These are phyloP conservation scores for Aleiodes leptofemur DNA, from an alignment of 2,888 invertebrate species.

Conservation along the genomic window DNA sequence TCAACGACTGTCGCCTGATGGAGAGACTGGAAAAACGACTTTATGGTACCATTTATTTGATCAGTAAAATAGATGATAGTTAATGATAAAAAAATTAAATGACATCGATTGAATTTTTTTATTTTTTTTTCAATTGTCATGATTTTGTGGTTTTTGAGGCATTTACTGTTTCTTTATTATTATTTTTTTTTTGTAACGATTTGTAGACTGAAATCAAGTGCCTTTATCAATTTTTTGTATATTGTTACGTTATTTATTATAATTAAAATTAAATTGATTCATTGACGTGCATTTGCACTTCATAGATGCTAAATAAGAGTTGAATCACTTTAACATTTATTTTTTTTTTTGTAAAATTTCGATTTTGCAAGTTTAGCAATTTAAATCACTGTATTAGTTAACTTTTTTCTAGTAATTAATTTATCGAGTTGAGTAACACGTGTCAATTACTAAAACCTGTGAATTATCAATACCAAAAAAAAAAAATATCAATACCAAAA, in stretches of 20 bases:
- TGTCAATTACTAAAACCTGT: not conserved
- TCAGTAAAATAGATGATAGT: not conserved
- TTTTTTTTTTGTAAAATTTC: not conserved
- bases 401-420: not conserved
- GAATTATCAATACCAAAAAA: constrained; percentile 24
- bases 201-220: constrained; percentile 8
- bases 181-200: not conserved
- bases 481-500: constrained; percentile 20
- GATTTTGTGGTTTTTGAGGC: not conserved
- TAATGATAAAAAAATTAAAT: constrained; percentile 3
- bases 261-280: not conserved
- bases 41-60: constrained; percentile 4
- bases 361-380: not conserved
- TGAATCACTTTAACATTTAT: not conserved
- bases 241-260: constrained; percentile 1
- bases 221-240: constrained; percentile 8
- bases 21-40: constrained; percentile 1
- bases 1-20: not conserved
- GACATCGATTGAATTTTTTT: not conserved
- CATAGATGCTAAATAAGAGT: not conserved
- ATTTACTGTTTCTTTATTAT: not conserved
- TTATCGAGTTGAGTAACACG: too few relatives aligned
- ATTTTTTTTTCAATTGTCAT: not conserved
- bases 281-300: constrained; percentile 22
- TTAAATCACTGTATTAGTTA: not conserved